These are phyloP conservation scores for Acrobasis suavella DNA, from an alignment of 2,888 invertebrate genomes.

Conservation along the genomic window DNA sequence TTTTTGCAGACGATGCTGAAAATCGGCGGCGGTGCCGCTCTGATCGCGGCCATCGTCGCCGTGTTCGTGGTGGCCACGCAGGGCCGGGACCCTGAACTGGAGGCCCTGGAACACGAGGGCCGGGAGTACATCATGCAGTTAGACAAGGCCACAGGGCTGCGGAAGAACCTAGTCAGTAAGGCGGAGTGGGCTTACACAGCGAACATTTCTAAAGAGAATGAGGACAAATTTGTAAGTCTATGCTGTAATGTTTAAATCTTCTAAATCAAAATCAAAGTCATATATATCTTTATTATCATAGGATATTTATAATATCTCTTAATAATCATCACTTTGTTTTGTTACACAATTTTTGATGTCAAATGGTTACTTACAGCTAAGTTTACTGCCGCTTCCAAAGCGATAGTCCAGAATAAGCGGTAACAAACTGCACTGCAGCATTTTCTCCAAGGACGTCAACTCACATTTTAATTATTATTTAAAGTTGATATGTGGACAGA, in stretches of 20 bases:
- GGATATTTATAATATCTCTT: too few species aligned
- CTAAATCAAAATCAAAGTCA: too few species aligned
- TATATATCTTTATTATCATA: too few species aligned
- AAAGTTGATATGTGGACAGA: too few species aligned
- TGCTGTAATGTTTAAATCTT: background rate
- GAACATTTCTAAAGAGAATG: conserved; percentile 87
- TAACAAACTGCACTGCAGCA: too few species aligned
- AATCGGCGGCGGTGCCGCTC: conserved; percentile 71
- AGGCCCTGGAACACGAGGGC: conserved; percentile 82
- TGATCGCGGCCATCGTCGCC: conserved; percentile 73
- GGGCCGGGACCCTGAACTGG: conserved; percentile 76
- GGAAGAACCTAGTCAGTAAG: conserved; percentile 82
- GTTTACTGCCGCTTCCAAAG: too few species aligned
- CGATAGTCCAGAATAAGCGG: too few species aligned
- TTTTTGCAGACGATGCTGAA: conserved; percentile 73
- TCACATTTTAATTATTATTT: too few species aligned
- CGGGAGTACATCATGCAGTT: conserved; percentile 83
- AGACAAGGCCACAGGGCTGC: conserved; percentile 82
- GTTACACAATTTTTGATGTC: too few species aligned
- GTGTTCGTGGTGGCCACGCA: conserved; percentile 77
- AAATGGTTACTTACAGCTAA: too few species aligned
- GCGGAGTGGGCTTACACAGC: conserved; percentile 90
- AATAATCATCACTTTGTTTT: too few species aligned
- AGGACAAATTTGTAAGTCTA: conserved; percentile 63
- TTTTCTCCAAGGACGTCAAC: too few species aligned